Evolutionary conservation across 2,888 invertebrate species (phyloP).

Genomic region (Eristalis tenax): DNA sequence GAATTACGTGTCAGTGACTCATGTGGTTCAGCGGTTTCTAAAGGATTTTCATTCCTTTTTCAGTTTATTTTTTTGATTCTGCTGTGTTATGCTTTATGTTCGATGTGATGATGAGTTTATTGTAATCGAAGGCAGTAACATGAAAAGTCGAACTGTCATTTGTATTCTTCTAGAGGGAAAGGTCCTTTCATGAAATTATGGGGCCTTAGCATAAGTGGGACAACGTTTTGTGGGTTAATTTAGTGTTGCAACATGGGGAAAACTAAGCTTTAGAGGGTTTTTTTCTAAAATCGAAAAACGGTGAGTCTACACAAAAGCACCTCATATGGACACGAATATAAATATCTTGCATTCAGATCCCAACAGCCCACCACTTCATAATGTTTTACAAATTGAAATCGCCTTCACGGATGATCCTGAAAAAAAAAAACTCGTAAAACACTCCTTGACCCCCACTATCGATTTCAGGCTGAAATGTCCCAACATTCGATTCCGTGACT

Average conservation of each 20-base stretch:
- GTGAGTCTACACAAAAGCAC: too few relatives aligned
- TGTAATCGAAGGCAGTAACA: slow-evolving; percentile 21
- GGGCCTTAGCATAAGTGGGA: too few relatives aligned
- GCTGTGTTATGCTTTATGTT: slow-evolving; percentile 3
- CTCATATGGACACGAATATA: too few relatives aligned
- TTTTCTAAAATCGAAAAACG: too few relatives aligned
- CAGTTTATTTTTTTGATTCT: not conserved
- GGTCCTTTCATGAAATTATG: too few relatives aligned
- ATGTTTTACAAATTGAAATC: not conserved
- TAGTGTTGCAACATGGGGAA: too few relatives aligned
- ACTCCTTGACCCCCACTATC: not conserved
- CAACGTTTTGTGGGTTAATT: too few relatives aligned
- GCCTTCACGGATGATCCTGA: not conserved
- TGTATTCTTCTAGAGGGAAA: not conserved
- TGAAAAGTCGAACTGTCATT: slow-evolving; percentile 8
- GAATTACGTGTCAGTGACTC: slow-evolving; percentile 20
- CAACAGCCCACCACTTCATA: not conserved
- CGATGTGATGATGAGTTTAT: slow-evolving; percentile 23
- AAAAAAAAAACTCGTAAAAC: not conserved
- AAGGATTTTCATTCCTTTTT: not conserved
- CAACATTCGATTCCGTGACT: slow-evolving; percentile 5
- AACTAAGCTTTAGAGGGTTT: too few relatives aligned
- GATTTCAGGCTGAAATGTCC: not conserved
- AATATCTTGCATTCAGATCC: not conserved
- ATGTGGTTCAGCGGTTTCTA: slow-evolving; percentile 8